Conservation (phyloP, 2,113 vertebrate species). For the Oceanodroma tethys region DNA sequence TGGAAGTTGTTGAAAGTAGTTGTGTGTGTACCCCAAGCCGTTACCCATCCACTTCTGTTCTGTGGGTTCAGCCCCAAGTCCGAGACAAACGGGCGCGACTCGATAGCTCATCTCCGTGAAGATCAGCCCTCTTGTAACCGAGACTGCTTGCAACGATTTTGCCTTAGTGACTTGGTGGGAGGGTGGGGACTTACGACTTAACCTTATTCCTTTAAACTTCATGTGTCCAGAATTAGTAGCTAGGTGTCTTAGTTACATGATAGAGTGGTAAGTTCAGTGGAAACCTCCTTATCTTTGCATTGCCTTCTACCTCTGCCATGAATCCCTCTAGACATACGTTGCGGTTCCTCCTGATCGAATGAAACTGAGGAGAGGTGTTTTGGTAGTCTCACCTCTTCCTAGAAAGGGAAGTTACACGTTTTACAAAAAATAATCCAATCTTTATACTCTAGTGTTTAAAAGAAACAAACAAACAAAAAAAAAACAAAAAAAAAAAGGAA, state of each 20-base stretch:
- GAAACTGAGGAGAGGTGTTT: conserved; percentile 9
- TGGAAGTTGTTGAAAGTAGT: conserved; percentile 52
- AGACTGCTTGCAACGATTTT: conserved; percentile 48
- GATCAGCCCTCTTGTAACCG: conserved; percentile 2
- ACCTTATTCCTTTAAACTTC: conserved; percentile 57
- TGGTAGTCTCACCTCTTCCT: not conserved
- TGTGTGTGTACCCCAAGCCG: conserved; percentile 28
- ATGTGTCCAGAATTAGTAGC: conserved; percentile 61
- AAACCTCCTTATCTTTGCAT: conserved; percentile 52
- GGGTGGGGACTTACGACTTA: not conserved
- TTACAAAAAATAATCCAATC: not conserved
- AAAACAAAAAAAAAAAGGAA: not conserved
- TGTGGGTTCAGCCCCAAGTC: conserved; percentile 23
- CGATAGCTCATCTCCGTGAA: not conserved
- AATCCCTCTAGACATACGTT: not conserved
- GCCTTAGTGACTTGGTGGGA: conserved; percentile 52
- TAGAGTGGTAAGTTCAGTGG: conserved; percentile 58
- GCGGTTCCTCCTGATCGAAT: not conserved
- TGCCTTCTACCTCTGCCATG: conserved; percentile 71
- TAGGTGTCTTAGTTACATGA: conserved; percentile 62
- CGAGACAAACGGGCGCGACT: not conserved
- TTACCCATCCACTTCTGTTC: not conserved
- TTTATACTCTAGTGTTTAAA: conserved; percentile 3
- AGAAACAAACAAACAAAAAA: not conserved
- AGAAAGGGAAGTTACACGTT: not conserved